These are phyloP conservation scores for Tetramorium bicarinatum DNA, from an alignment of 2,888 invertebrate species.

Conservation along the genomic window DNA sequence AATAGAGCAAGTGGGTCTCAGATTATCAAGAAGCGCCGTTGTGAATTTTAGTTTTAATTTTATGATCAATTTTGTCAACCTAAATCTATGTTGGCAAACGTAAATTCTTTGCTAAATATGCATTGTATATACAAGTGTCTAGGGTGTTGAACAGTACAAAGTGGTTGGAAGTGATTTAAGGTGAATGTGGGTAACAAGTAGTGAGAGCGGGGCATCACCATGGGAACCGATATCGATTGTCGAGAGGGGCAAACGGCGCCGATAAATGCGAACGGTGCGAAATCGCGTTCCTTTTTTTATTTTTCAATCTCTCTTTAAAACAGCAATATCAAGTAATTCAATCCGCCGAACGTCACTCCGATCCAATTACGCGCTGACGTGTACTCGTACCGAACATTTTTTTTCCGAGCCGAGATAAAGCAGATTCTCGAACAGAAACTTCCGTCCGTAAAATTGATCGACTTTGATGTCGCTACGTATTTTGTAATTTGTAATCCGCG, in stretches of 20 bases:
- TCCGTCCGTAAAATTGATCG: conserved; percentile 4
- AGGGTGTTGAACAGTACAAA: conserved; percentile 65
- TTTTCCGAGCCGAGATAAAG: conserved; percentile 40
- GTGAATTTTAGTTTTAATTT: not conserved
- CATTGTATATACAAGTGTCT: not conserved
- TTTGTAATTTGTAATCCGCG: conserved; percentile 40
- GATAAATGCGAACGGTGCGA: conserved; percentile 63
- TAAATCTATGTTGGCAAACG: not conserved
- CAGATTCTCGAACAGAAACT: conserved; percentile 39
- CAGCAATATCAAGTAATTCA: conserved; percentile 66
- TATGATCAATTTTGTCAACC: not conserved
- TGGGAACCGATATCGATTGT: conserved; percentile 85
- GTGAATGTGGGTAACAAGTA: conserved; percentile 84
- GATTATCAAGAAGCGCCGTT: not conserved
- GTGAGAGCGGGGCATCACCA: conserved; percentile 81
- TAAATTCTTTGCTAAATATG: not conserved
- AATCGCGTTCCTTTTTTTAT: conserved; percentile 59
- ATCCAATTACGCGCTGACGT: conserved; percentile 51
- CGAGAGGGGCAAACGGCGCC: conserved; percentile 71
- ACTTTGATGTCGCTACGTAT: conserved; percentile 27
- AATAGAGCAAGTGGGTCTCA: not conserved
- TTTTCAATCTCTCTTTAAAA: conserved; percentile 59
- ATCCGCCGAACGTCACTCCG: conserved; percentile 48
- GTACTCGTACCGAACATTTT: conserved; percentile 35
- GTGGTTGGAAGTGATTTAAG: conserved; percentile 79